A percentile compares a stretch with the other conserved stretches of the same genome.
phyloP scores from a whole-genome alignment of 2,113 vertebrate genomes.

The Arenaria interpres region DNA sequence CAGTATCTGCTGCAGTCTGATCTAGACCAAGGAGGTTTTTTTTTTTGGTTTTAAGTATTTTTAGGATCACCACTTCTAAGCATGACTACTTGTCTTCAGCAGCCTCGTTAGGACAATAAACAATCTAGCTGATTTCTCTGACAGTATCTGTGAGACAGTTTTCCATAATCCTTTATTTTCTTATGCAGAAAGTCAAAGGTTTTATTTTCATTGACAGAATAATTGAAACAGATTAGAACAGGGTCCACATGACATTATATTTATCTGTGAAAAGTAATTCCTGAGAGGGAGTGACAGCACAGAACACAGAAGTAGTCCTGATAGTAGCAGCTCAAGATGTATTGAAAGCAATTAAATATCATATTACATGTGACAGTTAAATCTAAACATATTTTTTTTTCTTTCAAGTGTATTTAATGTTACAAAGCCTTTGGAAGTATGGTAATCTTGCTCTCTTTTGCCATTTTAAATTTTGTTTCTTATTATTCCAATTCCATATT shows the following conservation, averaged over 20 bases:
- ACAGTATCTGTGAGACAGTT: background rate
- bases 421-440: background rate
- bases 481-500: background rate
- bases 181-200: constrained; percentile 5
- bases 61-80: constrained; percentile 2
- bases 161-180: constrained; percentile 28
- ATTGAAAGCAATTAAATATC: constrained; percentile 48
- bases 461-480: background rate
- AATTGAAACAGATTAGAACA: constrained; percentile 62
- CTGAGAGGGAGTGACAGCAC: background rate
- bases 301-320: constrained; percentile 25
- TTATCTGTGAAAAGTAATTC: constrained; percentile 58
- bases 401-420: background rate
- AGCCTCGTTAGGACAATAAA: background rate
- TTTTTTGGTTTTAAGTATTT: background rate
- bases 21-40: background rate
- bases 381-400: constrained; percentile 24
- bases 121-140: constrained; percentile 3
- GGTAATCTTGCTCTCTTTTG: background rate
- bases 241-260: constrained; percentile 35
- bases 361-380: constrained; percentile 12
- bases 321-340: constrained; percentile 41
- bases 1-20: background rate
- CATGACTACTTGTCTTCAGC: constrained; percentile 43
- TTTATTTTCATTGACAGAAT: constrained; percentile 64